Evolutionary conservation across 2,797 vertebrate species (phyloP).

Genomic region (Ara ararauna): DNA sequence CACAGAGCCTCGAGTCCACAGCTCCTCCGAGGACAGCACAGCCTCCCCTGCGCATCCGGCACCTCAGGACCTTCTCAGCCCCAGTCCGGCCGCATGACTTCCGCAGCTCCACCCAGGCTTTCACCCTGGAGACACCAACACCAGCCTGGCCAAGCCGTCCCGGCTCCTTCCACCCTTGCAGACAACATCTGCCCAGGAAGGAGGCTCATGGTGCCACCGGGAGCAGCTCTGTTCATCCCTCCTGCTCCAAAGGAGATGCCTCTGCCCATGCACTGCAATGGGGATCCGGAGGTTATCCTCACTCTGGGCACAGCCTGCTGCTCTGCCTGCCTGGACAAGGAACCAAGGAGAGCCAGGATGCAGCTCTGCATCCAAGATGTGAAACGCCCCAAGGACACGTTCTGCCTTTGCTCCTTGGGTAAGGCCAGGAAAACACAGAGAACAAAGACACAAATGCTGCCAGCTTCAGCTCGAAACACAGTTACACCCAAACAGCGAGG

Average conservation of each 20-base stretch:
- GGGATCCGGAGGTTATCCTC: accelerated
- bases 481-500: slow-evolving; percentile 44
- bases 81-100: background rate
- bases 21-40: background rate
- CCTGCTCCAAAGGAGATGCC: accelerated
- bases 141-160: background rate
- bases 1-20: background rate
- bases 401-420: slow-evolving; percentile 4
- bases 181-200: background rate
- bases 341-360: background rate
- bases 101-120: slow-evolving; percentile 52
- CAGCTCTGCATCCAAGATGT: background rate
- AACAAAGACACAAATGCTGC: slow-evolving; percentile 38
- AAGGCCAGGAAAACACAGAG: slow-evolving; percentile 14
- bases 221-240: background rate
- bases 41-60: background rate
- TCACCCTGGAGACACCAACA: background rate
- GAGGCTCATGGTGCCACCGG: background rate
- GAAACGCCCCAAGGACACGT: background rate
- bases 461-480: slow-evolving; percentile 41
- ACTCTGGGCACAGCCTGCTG: accelerated
- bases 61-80: background rate
- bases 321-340: background rate
- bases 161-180: background rate
- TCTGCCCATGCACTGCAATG: background rate